Conservation (phyloP, 2,888 invertebrate species). For the Cordilura impudica region DNA sequence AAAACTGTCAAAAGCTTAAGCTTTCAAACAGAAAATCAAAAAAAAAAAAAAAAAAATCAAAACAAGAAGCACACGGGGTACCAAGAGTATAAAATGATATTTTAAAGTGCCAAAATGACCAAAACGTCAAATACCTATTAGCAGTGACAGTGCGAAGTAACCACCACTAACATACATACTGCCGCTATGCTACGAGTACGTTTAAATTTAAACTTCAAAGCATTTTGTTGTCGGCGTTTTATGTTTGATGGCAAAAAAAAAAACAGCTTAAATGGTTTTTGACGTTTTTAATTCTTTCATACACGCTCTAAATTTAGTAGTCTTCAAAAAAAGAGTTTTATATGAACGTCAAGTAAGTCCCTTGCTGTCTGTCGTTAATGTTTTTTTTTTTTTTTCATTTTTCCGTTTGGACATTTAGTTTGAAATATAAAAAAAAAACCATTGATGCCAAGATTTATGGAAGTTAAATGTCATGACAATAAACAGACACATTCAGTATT, state of each 20-base stretch:
- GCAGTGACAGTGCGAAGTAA: conserved; percentile 53
- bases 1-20: conserved; percentile 61
- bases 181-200: conserved; percentile 66
- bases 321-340: conserved; percentile 48
- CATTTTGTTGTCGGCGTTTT: conserved; percentile 55
- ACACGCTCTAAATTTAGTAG: conserved; percentile 61
- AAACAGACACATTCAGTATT: conserved; percentile 58
- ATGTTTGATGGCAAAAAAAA: conserved; percentile 52
- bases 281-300: conserved; percentile 71
- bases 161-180: conserved; percentile 62
- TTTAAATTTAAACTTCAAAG: conserved; percentile 66
- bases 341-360: conserved; percentile 51
- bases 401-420: conserved; percentile 28
- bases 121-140: conserved; percentile 63
- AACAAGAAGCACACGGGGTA: conserved; percentile 4
- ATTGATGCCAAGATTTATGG: conserved; percentile 62
- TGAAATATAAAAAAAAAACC: conserved; percentile 17
- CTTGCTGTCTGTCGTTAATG: conserved; percentile 51
- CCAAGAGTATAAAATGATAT: neutral
- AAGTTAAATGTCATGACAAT: conserved; percentile 63
- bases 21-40: too few relatives aligned
- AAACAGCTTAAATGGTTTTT: conserved; percentile 71
- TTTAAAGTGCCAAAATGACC: conserved; percentile 66
- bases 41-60: neutral
- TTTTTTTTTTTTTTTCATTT: conserved; percentile 36